Conservation (phyloP, 2,113 vertebrate species). For the Hylia prasina region DNA sequence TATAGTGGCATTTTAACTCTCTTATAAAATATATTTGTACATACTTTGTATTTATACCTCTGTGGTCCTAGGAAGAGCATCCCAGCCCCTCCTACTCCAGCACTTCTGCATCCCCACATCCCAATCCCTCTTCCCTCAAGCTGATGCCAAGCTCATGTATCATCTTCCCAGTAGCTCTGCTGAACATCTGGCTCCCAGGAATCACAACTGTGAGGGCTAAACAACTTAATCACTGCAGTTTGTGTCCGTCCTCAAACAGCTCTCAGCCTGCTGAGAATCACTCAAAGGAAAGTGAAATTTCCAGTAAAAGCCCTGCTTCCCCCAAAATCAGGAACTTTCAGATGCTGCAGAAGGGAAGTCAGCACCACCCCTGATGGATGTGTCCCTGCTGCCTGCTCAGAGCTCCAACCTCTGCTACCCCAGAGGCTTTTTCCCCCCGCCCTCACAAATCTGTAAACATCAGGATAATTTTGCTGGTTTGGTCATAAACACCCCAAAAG, state of each 20-base stretch:
- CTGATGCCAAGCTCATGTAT: not conserved
- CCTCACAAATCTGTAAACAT: not conserved
- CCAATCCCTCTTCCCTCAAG: not conserved
- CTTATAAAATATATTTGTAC: not conserved
- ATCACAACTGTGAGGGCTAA: not conserved
- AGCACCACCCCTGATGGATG: not conserved
- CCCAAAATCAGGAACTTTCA: not conserved
- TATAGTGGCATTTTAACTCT: not conserved
- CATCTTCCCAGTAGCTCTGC: not conserved
- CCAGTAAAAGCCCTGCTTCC: not conserved
- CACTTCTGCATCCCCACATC: not conserved
- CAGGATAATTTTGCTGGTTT: not conserved
- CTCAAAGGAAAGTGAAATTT: not conserved
- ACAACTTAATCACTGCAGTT: not conserved
- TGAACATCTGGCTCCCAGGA: slow-evolving; percentile 11
- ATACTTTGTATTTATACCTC: not conserved
- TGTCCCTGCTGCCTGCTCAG: not conserved
- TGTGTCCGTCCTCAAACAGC: not conserved
- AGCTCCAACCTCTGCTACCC: not conserved
- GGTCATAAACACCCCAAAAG: not conserved
- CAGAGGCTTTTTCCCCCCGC: not conserved
- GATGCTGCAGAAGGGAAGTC: not conserved
- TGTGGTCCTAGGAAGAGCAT: not conserved
- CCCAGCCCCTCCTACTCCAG: not conserved
- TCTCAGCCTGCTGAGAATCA: not conserved